Conservation (phyloP, 2,888 invertebrate genomes). For the Nezara viridula region DNA sequence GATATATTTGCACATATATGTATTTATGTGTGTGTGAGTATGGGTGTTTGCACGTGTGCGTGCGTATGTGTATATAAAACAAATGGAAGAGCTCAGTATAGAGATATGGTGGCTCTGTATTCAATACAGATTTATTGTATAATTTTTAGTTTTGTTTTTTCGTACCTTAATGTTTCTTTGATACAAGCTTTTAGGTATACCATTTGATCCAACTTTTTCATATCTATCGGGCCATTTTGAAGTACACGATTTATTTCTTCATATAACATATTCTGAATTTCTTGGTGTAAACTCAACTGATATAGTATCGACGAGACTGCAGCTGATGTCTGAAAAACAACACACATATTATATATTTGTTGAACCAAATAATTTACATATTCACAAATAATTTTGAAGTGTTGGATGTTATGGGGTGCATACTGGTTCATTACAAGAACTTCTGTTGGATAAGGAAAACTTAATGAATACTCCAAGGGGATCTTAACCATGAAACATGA, state of each 20-base stretch:
- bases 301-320: slow-evolving; percentile 81
- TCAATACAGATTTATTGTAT: neutral
- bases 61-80: too few relatives aligned
- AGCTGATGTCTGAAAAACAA: slow-evolving; percentile 78
- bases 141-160: too few relatives aligned
- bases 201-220: slow-evolving; percentile 76
- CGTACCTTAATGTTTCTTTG: slow-evolving; percentile 80
- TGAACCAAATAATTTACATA: neutral
- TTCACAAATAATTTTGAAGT: neutral
- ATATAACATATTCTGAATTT: slow-evolving; percentile 76
- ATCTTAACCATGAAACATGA: neutral
- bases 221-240: slow-evolving; percentile 72
- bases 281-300: slow-evolving; percentile 77
- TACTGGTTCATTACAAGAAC: neutral
- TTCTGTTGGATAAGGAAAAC: neutral
- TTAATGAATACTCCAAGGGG: neutral
- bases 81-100: too few relatives aligned
- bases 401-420: neutral
- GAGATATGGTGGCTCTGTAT: too few relatives aligned
- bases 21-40: too few relatives aligned
- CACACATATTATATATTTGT: neutral
- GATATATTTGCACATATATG: too few relatives aligned
- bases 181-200: slow-evolving; percentile 80
- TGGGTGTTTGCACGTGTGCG: too few relatives aligned
- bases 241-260: slow-evolving; percentile 73